Evolutionary conservation across 2,113 vertebrate genomes (phyloP), one percentile per base, ranked within the genome.

Genomic region (Sclerurus mexicanus): DNA sequence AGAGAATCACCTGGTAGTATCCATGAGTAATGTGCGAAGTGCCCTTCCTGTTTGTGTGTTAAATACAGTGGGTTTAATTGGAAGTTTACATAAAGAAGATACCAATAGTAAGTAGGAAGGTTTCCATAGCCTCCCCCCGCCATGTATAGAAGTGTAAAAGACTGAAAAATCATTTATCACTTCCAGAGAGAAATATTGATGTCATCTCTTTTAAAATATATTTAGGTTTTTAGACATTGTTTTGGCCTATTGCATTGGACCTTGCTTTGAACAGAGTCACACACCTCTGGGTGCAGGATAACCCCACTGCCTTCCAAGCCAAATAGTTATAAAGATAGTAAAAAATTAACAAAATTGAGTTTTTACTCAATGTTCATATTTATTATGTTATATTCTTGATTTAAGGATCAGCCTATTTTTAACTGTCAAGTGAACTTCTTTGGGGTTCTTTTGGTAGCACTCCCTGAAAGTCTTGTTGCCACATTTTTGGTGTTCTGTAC

Each of bases 321-420:
- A 44, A 25, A 23, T 27, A 72, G 25, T 73, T 62, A 5, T 14
- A 25, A 93, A 58, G 6, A 30, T 12, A 66, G 21, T 24, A 33
- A 1, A 66, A 52, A 39, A 52, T 28, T 46, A 2, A 23, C 4
- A 42, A 37, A 60, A 59, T 2, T 13, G 3, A n/a, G 4, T 14
- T 40, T 40, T 40, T 40, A 40, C 11, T 40, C 40, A 33, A 5
- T 39, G 30, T 77, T 47, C 3, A 3, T 66, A 39, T 0, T 0
- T 33, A 35, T 59, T 71, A 20, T 15, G 14, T 59, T 68, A 7
- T 46, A 24, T 19, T 64, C 6, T 59, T 37, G 12, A 40, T 59
- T n/a, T 60, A 69, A 50, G 4, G 55, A 28, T 73, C 22, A 37
- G 6, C 14, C 12, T 56, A 5, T 25, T 93, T 67, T 31, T 59